Percentiles rank a stretch among this genome's conserved stretches.
These are phyloP conservation scores for Pluvianellus socialis DNA, from an alignment of 2,113 vertebrate genomes.

Conservation along the genomic window DNA sequence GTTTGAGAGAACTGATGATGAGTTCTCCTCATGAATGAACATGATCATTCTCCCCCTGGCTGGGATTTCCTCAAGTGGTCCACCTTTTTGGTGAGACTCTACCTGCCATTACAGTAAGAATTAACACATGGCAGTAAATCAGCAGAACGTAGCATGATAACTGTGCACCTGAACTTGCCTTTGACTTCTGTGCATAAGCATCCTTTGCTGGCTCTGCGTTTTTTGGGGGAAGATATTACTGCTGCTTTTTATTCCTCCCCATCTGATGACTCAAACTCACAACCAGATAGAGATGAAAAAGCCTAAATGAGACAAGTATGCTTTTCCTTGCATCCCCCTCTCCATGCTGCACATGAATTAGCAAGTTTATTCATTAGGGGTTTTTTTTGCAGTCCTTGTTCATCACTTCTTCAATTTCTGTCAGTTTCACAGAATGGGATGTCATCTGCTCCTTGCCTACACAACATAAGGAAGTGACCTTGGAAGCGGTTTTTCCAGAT, in stretches of 20 bases:
- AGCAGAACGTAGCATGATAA: neutral
- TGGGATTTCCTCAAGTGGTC: neutral
- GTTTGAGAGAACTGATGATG: neutral
- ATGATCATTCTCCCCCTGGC: neutral
- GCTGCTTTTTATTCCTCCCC: slow-evolving; percentile 36
- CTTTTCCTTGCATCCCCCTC: slow-evolving; percentile 39
- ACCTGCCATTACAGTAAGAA: neutral
- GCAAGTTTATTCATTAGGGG: slow-evolving; percentile 8
- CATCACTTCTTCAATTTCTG: slow-evolving; percentile 13
- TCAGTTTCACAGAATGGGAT: neutral
- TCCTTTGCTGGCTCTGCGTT: neutral
- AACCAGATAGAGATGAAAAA: slow-evolving; percentile 41
- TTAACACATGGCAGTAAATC: neutral
- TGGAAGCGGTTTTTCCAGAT: neutral
- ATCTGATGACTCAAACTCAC: slow-evolving; percentile 50
- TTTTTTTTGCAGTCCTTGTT: neutral
- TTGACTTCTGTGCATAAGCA: neutral
- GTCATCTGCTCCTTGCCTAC: neutral
- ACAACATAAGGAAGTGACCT: neutral
- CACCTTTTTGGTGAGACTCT: neutral
- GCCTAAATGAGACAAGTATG: slow-evolving; percentile 44
- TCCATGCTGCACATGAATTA: slow-evolving; percentile 6
- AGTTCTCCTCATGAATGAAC: neutral
- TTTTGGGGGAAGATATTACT: slow-evolving; percentile 1
- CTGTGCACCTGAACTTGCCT: neutral